phyloP scores from a whole-genome alignment of 2,797 vertebrate genomes.

The Gallinago stenura region DNA sequence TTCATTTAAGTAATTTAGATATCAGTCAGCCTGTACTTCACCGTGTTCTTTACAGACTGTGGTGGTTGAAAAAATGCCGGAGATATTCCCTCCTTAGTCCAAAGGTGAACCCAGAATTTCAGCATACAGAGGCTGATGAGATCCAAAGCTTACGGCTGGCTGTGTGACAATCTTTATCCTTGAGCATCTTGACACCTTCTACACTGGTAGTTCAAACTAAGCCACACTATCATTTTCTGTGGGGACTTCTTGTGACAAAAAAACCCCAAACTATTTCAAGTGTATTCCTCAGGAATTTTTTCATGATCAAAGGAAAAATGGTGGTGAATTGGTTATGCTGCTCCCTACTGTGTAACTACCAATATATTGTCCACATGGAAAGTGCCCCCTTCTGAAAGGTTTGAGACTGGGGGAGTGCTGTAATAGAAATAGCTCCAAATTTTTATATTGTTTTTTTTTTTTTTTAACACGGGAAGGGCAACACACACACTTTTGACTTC shows the following conservation, averaged over 20 bases:
- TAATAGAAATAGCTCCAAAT: not conserved
- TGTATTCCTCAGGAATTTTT: not conserved
- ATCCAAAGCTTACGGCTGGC: not conserved
- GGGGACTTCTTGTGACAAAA: not conserved
- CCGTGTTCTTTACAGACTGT: not conserved
- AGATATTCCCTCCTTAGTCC: not conserved
- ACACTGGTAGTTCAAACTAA: fast-evolving
- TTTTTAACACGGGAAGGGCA: not conserved
- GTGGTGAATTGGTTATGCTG: not conserved
- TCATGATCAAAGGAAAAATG: not conserved
- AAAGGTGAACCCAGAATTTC: not conserved
- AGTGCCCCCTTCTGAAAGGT: not conserved
- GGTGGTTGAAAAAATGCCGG: not conserved
- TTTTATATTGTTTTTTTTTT: not conserved
- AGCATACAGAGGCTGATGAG: not conserved
- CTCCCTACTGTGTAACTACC: not conserved
- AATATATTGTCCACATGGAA: not conserved
- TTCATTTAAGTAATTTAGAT: not conserved
- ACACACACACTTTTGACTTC: not conserved
- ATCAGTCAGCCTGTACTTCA: not conserved
- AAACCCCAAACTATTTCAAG: not conserved
- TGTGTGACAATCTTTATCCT: not conserved
- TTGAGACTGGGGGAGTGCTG: not conserved
- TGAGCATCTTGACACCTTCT: not conserved
- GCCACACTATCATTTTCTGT: not conserved